A percentile compares a stretch with the other conserved stretches of the same genome.
These are phyloP conservation scores for Ctenomys sociabilis DNA, from an alignment of 2,113 vertebrate genomes.

Conservation along the genomic window DNA sequence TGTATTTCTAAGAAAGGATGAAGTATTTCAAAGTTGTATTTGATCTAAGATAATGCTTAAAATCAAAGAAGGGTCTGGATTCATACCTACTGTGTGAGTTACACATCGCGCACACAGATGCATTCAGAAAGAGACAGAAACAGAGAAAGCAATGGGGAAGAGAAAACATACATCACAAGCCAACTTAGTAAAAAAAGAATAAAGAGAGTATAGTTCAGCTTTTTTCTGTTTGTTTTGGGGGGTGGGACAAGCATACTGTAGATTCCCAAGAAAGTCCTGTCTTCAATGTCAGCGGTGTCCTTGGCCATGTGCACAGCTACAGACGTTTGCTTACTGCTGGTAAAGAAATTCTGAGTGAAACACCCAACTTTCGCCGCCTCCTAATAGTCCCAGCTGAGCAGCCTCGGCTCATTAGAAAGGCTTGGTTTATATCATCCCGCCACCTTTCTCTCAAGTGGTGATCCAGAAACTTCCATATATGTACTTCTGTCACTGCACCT, in stretches of 20 bases:
- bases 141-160: no score
- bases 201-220: not conserved
- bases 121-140: not conserved
- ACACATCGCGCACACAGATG: no score
- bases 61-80: not conserved
- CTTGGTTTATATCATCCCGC: not conserved
- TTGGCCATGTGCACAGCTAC: not conserved
- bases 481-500: not conserved
- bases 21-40: not conserved
- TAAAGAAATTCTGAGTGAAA: not conserved
- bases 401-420: not conserved
- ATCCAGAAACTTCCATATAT: not conserved
- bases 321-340: not conserved
- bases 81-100: not conserved
- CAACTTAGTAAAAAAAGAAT: conserved; percentile 2
- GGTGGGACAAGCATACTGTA: not conserved
- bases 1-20: not conserved
- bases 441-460: not conserved
- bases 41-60: not conserved
- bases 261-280: not conserved
- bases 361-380: not conserved
- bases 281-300: not conserved
- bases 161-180: not conserved
- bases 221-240: not conserved
- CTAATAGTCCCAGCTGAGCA: not conserved